Base-by-base conservation (phyloP, 2,797 vertebrate species). In the Xiphorhynchus erythropygius region DNA sequence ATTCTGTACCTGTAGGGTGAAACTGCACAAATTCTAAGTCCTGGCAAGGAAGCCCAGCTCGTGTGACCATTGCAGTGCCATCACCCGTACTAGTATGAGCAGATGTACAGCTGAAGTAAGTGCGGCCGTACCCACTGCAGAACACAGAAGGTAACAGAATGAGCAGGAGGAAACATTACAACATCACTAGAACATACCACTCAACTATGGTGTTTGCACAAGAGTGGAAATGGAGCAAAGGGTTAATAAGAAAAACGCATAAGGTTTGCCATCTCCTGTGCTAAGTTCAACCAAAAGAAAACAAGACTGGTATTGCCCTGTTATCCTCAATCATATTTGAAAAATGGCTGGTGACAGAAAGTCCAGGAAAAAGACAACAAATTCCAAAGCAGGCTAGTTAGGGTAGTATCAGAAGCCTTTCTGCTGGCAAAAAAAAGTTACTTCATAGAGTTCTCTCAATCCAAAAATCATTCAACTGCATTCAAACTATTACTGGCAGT, bases 21-120 rank as follows among this genome's bases (percentile, higher is more conserved):
- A 99, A 99, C 98, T 99, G 99, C 60, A 99, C 99, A 75, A 99
- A 99, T 96, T 99, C 99, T 71, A 99, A 94, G 95, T 99, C 99
- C 97, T 99, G 99, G 97, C 99, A 99, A 74, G 99, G 99, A 78
- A 99, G 98, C 10, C 99, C 99, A 30, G 99, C 99, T 95, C 99
- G 98, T 63, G 99, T 99, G 74, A 99, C 98, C 99, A 99, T 99
- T 27, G 99, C 99, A 11, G 97, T 99, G 67, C 99, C 99, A 2
- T 99, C 99, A 35, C 99, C 99, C 1, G 99, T 99, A 89, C 98
- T 99, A 15, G 99, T 99, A 96, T 99, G 99, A 47, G 99, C 99
- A 25, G 99, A 99, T 0, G 99, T 99, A 94, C 99, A 99, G 97
- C 99, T 99, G 98, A 99, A 99, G 95, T 97, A 99, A 15, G 99